These are phyloP conservation scores for Bettongia penicillata DNA, from an alignment of 2,113 vertebrate genomes.

Conservation along the genomic window DNA sequence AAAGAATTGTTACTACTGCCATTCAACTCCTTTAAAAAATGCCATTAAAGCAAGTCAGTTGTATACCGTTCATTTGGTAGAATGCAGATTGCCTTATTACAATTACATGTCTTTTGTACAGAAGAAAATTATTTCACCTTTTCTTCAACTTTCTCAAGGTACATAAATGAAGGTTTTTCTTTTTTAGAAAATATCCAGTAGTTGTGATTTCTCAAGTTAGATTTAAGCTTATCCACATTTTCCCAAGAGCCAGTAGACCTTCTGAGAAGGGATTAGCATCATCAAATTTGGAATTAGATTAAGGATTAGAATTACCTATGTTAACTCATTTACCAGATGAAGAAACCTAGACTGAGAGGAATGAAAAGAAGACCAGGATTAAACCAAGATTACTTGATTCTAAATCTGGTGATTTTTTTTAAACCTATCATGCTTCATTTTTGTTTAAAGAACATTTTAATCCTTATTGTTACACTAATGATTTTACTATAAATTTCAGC, in stretches of 20 bases:
- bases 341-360: too few relatives aligned
- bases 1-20: background rate
- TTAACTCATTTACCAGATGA: too few relatives aligned
- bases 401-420: too few relatives aligned
- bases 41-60: slow-evolving; percentile 3
- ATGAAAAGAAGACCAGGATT: too few relatives aligned
- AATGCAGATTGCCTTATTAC: background rate
- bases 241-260: background rate
- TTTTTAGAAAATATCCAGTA: background rate
- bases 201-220: slow-evolving; percentile 4
- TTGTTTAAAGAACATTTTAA: too few relatives aligned
- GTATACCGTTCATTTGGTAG: background rate
- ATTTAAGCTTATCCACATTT: slow-evolving; percentile 21
- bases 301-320: too few relatives aligned
- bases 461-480: too few relatives aligned
- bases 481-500: too few relatives aligned
- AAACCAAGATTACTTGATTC: too few relatives aligned
- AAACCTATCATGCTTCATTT: too few relatives aligned
- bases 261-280: too few relatives aligned
- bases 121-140: slow-evolving; percentile 26
- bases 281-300: too few relatives aligned
- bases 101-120: slow-evolving; percentile 15
- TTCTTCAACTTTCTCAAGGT: background rate
- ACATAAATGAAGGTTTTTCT: slow-evolving; percentile 16
- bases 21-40: slow-evolving; percentile 16